Percentiles rank a stretch among this genome's conserved stretches.
Conservation (phyloP, 1,140 invertebrate genomes). For the Ostrea edulis region DNA sequence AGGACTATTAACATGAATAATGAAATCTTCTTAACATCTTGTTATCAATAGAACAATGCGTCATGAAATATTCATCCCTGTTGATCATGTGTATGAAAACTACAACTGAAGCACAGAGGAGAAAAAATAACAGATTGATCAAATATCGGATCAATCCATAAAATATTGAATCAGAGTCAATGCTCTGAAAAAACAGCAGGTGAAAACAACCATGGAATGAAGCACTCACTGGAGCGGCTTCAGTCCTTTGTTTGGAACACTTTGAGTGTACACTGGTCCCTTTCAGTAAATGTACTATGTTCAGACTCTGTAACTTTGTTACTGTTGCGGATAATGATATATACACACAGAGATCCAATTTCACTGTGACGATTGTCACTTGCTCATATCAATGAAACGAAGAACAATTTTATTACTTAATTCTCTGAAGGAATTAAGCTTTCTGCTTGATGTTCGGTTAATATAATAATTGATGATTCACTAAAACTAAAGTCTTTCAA, state of each 20-base stretch:
- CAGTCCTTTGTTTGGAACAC: neutral
- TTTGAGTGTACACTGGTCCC: neutral
- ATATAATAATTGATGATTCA: constrained; percentile 21
- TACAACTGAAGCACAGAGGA: neutral
- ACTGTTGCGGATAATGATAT: neutral
- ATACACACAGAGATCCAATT: neutral
- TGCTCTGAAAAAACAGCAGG: neutral
- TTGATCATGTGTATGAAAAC: constrained; percentile 21
- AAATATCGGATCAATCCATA: neutral
- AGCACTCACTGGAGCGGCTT: neutral
- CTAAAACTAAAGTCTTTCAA: neutral
- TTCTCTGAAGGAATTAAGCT: neutral
- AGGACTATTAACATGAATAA: constrained; percentile 17
- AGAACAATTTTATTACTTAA: neutral
- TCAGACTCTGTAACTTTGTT: neutral
- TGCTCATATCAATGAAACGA: neutral
- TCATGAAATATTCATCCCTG: constrained; percentile 27
- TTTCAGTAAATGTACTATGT: neutral
- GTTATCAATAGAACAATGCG: neutral
- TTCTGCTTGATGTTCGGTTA: neutral
- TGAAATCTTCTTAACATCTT: constrained; percentile 38
- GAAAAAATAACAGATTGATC: constrained; percentile 19
- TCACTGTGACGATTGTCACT: neutral
- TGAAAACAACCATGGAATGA: neutral
- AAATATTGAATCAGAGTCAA: neutral